These are phyloP conservation scores for Eupithecia pulchellata DNA, from an alignment of 2,888 invertebrate species.

Conservation along the genomic window DNA sequence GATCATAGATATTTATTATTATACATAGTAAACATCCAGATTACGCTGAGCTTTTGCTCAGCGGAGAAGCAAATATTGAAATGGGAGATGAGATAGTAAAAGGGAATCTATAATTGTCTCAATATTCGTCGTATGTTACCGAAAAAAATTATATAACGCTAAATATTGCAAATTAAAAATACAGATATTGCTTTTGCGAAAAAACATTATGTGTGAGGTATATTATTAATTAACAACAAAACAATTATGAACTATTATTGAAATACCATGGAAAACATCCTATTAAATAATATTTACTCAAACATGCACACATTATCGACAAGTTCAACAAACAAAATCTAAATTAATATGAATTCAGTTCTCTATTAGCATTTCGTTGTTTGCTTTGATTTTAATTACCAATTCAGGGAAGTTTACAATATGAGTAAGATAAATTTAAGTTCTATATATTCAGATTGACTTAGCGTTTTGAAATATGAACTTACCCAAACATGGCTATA, in stretches of 20 bases:
- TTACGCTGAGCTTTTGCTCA: no score
- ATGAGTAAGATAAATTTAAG: slow-evolving; percentile 5
- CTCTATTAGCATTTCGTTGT: slow-evolving; percentile 24
- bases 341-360: slow-evolving; percentile 18
- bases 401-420: slow-evolving; percentile 5
- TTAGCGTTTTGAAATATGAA: not conserved
- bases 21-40: no score
- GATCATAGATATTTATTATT: no score
- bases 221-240: no score
- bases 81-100: not conserved
- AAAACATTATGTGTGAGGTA: no score
- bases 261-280: not conserved
- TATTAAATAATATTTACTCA: not conserved
- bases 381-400: slow-evolving; percentile 18
- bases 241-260: no score
- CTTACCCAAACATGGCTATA: not conserved
- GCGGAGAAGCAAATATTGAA: not conserved
- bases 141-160: no score
- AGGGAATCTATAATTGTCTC: not conserved
- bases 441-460: not conserved
- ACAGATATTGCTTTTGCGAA: no score
- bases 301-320: slow-evolving; percentile 12
- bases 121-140: no score
- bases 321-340: slow-evolving; percentile 16
- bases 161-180: no score